These are phyloP conservation scores for Trilocha varians DNA, from an alignment of 2,888 invertebrate genomes.

Conservation along the genomic window DNA sequence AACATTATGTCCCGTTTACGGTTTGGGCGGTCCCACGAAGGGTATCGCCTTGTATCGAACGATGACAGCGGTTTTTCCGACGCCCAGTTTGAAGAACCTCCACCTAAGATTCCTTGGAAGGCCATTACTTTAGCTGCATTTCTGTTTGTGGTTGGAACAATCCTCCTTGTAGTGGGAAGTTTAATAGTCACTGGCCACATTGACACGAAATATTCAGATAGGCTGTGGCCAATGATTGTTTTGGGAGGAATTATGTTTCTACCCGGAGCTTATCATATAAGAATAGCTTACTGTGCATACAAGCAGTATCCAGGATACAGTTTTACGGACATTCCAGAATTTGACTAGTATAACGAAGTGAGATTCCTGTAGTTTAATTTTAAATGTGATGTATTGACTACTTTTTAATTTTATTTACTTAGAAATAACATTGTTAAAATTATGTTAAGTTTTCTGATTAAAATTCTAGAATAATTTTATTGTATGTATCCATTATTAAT, in stretches of 20 bases:
- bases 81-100: slow-evolving; percentile 78
- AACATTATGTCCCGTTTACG: slow-evolving; percentile 73
- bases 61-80: slow-evolving; percentile 80
- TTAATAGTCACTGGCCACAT: slow-evolving; percentile 87
- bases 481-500: too few species aligned
- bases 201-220: slow-evolving; percentile 86
- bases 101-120: slow-evolving; percentile 86
- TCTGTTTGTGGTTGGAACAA: slow-evolving; percentile 83
- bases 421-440: too few species aligned
- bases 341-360: slow-evolving; percentile 70
- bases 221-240: slow-evolving; percentile 91
- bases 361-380: neutral
- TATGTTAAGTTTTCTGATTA: too few species aligned
- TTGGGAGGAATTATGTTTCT: slow-evolving; percentile 92
- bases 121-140: slow-evolving; percentile 84
- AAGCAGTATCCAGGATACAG: slow-evolving; percentile 88
- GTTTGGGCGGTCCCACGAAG: slow-evolving; percentile 73
- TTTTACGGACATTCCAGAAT: slow-evolving; percentile 91
- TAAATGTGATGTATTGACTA: too few species aligned
- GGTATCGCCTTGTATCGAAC: slow-evolving; percentile 71
- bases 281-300: slow-evolving; percentile 90
- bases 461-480: too few species aligned
- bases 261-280: slow-evolving; percentile 92
- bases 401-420: too few species aligned
- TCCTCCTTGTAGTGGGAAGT: slow-evolving; percentile 82